A percentile compares a stretch with the other conserved stretches of the same genome.
Conservation (phyloP, 2,797 vertebrate genomes). For the Cryptoprocta ferox region DNA sequence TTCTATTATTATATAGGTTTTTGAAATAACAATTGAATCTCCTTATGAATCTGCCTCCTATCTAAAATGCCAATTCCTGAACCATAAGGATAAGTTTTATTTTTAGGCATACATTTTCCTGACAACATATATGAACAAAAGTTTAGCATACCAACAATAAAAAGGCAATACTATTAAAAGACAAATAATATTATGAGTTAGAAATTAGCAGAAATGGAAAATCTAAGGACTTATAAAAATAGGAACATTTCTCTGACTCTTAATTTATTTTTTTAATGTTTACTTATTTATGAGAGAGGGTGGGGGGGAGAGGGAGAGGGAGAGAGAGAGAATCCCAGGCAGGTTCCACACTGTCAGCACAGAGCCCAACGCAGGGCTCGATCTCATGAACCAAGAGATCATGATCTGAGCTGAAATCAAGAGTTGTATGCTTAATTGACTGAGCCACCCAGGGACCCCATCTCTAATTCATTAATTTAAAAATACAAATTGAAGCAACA, state of each 20-base stretch:
- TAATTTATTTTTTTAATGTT: too few relatives aligned
- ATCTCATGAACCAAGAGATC: too few relatives aligned
- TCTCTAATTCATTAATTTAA: neutral
- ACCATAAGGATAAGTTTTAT: neutral
- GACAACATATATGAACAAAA: neutral
- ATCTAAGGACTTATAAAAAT: neutral
- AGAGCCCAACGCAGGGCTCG: too few relatives aligned
- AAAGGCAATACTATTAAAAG: neutral
- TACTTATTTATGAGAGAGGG: too few relatives aligned
- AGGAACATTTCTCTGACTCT: neutral
- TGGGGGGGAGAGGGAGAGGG: too few relatives aligned
- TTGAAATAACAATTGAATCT: neutral
- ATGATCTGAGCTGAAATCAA: too few relatives aligned
- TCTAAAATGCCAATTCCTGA: neutral
- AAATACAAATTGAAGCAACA: neutral
- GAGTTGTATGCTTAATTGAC: too few relatives aligned
- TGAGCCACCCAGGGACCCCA: too few relatives aligned
- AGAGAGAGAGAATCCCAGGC: too few relatives aligned
- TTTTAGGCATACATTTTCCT: neutral
- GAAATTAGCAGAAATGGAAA: neutral
- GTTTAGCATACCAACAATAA: neutral
- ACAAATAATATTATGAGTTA: neutral
- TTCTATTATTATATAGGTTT: neutral
- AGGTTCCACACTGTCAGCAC: too few relatives aligned
- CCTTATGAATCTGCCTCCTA: neutral